Evolutionary conservation across 2,797 vertebrate genomes (phyloP).

Genomic region (Chaenodraco wilsoni): DNA sequence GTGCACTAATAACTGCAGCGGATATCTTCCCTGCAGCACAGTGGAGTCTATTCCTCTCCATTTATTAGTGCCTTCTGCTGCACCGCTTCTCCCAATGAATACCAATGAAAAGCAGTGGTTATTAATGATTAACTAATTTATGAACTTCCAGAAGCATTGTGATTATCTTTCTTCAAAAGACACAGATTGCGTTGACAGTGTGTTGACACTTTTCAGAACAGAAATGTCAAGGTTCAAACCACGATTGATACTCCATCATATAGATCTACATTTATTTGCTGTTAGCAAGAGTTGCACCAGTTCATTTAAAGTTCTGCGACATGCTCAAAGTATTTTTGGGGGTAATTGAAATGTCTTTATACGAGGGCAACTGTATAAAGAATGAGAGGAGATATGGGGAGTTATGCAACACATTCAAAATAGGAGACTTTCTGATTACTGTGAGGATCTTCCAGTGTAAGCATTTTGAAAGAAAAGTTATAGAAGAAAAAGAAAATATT

Average conservation of each 20-base stretch:
- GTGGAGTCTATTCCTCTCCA: background rate
- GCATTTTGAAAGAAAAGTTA: background rate
- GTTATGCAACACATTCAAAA: background rate
- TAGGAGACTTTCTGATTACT: background rate
- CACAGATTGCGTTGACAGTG: background rate
- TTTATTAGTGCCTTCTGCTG: slow-evolving; percentile 4
- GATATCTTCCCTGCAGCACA: slow-evolving; percentile 17
- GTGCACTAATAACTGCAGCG: slow-evolving; percentile 24
- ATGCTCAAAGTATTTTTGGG: background rate
- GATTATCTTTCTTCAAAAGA: background rate
- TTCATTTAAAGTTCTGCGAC: background rate
- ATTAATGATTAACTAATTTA: background rate
- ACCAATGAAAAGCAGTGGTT: slow-evolving; percentile 5
- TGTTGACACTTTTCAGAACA: background rate
- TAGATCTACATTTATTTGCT: too few species aligned
- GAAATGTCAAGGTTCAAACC: background rate
- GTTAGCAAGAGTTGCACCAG: background rate
- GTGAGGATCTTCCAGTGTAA: background rate
- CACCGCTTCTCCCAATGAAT: background rate
- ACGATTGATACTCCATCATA: too few species aligned
- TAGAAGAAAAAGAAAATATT: background rate
- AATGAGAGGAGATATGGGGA: background rate
- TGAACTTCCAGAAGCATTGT: background rate
- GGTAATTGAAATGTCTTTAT: background rate
- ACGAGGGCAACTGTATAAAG: background rate